Conservation (phyloP, 2,113 vertebrate genomes). For the Coturnix japonica region DNA sequence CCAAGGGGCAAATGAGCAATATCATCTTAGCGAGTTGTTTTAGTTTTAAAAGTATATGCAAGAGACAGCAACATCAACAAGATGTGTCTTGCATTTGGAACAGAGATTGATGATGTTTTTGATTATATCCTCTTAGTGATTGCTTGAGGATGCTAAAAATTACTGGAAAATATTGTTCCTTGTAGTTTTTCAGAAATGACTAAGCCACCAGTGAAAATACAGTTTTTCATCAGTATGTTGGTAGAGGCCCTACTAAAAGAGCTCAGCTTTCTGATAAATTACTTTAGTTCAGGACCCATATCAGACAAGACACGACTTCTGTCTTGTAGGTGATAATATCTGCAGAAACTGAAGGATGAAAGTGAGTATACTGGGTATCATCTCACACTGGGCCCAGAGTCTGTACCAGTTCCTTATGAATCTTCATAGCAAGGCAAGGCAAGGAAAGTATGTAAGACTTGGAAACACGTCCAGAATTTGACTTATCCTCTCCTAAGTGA, state of each 20-base stretch:
- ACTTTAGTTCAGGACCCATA: background rate
- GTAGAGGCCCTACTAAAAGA: background rate
- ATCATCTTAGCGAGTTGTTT: background rate
- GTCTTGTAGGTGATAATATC: background rate
- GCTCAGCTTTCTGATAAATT: background rate
- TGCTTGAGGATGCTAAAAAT: background rate
- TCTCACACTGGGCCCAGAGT: background rate
- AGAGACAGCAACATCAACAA: background rate
- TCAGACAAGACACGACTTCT: background rate
- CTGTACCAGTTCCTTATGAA: background rate
- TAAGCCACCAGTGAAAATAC: background rate
- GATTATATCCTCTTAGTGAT: background rate
- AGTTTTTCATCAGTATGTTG: background rate
- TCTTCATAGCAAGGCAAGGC: background rate
- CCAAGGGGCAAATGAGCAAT: rapidly evolving
- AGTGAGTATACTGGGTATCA: background rate
- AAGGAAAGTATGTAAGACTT: background rate
- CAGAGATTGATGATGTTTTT: background rate
- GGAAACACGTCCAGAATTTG: background rate
- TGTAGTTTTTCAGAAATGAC: background rate
- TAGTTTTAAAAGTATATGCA: background rate
- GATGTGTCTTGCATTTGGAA: background rate
- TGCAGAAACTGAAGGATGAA: background rate
- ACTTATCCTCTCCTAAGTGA: background rate
- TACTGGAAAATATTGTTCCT: background rate